Percentiles rank a stretch among this genome's conserved stretches.
These are phyloP conservation scores for Heterodera carotae DNA, from an alignment of 1,140 invertebrate species.

Conservation along the genomic window DNA sequence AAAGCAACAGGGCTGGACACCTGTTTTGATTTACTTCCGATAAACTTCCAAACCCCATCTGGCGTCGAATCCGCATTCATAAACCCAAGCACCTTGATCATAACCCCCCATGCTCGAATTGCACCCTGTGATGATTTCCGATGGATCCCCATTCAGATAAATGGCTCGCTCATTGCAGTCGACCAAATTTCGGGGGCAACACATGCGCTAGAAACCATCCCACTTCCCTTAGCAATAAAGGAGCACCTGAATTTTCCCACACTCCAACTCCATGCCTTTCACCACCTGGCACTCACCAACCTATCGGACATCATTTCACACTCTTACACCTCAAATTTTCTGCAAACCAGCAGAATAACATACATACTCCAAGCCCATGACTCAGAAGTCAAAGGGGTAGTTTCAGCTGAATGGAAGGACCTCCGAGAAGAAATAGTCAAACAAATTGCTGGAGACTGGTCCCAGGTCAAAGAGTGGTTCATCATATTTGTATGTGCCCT, in stretches of 20 bases:
- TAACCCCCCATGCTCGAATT: background rate
- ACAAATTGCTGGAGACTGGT: conserved; percentile 5
- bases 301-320: background rate
- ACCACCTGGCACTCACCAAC: conserved; percentile 9
- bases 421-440: background rate
- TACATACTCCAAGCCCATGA: background rate
- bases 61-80: background rate
- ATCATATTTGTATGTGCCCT: background rate
- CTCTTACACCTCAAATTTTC: background rate
- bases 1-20: background rate
- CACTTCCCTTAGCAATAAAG: background rate
- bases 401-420: conserved; percentile 3
- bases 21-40: background rate
- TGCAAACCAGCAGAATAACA: background rate
- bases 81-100: background rate
- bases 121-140: background rate
- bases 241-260: background rate
- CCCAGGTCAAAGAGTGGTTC: background rate
- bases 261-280: background rate
- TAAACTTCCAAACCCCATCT: background rate
- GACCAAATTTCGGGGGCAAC: background rate
- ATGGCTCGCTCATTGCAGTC: background rate
- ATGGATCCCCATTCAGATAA: background rate
- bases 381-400: background rate
- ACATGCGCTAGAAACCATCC: background rate